Evolutionary conservation across 2,797 vertebrate species (phyloP).

Genomic region (Microctenopoma stevenorrisi): DNA sequence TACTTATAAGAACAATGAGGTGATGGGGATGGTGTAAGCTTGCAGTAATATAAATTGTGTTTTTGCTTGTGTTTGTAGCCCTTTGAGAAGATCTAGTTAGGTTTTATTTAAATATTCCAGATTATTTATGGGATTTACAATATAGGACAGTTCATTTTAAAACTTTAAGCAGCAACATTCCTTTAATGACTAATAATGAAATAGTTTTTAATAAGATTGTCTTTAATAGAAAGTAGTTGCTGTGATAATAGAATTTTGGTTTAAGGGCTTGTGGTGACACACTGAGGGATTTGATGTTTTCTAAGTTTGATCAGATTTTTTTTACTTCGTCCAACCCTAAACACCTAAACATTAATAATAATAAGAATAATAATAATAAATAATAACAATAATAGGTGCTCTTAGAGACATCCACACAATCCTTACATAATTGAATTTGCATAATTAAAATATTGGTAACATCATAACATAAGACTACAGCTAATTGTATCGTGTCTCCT

Average conservation of each 20-base stretch:
- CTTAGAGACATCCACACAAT: not conserved
- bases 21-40: not conserved
- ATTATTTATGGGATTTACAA: too few relatives aligned
- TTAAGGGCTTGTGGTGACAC: too few relatives aligned
- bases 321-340: not conserved
- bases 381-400: not conserved
- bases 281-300: not conserved
- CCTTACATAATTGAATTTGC: not conserved
- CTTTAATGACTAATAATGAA: too few relatives aligned
- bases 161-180: too few relatives aligned
- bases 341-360: not conserved
- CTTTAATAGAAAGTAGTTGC: too few relatives aligned
- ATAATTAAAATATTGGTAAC: not conserved
- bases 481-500: slow-evolving; percentile 24
- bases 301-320: not conserved
- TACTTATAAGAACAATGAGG: not conserved
- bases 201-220: too few relatives aligned
- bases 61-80: not conserved
- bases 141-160: too few relatives aligned
- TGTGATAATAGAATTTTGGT: too few relatives aligned
- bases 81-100: too few relatives aligned
- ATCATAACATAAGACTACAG: not conserved
- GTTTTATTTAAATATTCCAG: too few relatives aligned
- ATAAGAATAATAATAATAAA: not conserved
- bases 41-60: not conserved